phyloP scores from a whole-genome alignment of 2,888 invertebrate species.

The Xestia sexstrigata region DNA sequence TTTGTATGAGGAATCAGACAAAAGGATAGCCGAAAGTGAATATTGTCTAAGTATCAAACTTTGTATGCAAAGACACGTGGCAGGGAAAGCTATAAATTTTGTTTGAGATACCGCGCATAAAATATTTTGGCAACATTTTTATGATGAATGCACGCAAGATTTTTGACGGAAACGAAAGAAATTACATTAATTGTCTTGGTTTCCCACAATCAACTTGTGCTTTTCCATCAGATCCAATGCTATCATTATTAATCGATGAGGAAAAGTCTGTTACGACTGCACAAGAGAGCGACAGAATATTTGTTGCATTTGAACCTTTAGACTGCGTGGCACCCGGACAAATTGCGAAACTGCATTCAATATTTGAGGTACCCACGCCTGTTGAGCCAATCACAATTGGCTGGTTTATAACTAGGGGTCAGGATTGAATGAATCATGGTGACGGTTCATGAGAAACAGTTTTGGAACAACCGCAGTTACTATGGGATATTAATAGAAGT shows the following conservation, averaged over 20 bases:
- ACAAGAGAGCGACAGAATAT: constrained; percentile 25
- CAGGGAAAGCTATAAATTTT: constrained; percentile 15
- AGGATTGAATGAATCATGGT: constrained; percentile 74
- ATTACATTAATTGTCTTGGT: neutral
- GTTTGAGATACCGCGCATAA: neutral
- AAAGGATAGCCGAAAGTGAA: constrained; percentile 1
- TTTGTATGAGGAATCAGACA: neutral
- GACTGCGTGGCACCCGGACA: constrained; percentile 55
- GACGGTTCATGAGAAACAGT: constrained; percentile 66
- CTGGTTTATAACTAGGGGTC: constrained; percentile 70
- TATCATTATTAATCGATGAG: constrained; percentile 23
- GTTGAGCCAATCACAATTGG: constrained; percentile 64
- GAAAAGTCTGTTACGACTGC: constrained; percentile 17
- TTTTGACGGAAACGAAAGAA: neutral
- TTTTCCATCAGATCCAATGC: constrained; percentile 25
- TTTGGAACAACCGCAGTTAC: constrained; percentile 59
- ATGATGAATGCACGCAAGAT: neutral
- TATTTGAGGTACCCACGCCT: constrained; percentile 57
- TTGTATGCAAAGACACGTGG: constrained; percentile 27
- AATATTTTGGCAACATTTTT: neutral
- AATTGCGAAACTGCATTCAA: constrained; percentile 57
- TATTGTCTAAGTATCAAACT: constrained; percentile 2
- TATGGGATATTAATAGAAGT: constrained; percentile 46
- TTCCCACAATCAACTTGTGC: neutral
- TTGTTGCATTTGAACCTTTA: constrained; percentile 56